Evolutionary conservation across 2,888 invertebrate genomes (phyloP).

Genomic region (Sicus ferrugineus): DNA sequence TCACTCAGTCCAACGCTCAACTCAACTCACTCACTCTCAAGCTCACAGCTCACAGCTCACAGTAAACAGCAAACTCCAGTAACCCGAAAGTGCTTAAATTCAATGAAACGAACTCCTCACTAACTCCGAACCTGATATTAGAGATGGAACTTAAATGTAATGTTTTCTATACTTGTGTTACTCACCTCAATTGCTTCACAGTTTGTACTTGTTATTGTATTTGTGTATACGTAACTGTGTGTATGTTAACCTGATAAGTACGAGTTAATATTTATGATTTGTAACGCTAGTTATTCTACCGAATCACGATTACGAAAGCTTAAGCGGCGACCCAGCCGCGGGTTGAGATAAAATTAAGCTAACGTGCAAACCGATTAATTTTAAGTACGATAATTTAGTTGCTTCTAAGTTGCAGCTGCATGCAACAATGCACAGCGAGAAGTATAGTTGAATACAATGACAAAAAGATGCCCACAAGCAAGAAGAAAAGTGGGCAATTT

Average conservation of each 20-base stretch:
- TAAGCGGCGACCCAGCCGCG: constrained; percentile 8
- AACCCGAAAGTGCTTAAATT: constrained; percentile 21
- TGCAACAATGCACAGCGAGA: background rate
- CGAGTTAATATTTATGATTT: constrained; percentile 11
- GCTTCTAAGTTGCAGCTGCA: background rate
- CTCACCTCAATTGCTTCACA: constrained; percentile 23
- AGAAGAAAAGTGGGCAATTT: background rate
- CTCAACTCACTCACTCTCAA: constrained; percentile 24
- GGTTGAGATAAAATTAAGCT: constrained; percentile 7
- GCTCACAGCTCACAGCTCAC: no score
- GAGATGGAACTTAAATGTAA: constrained; percentile 21
- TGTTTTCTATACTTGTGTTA: constrained; percentile 19
- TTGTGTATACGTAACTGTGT: constrained; percentile 22
- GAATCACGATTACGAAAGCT: constrained; percentile 9
- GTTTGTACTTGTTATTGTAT: constrained; percentile 21
- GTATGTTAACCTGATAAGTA: constrained; percentile 27
- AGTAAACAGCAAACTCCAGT: constrained; percentile 12
- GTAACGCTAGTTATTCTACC: constrained; percentile 21
- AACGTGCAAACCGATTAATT: background rate
- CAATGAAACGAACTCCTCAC: constrained; percentile 21
- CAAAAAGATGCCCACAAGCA: no score
- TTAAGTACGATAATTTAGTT: background rate
- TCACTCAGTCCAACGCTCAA: constrained; percentile 26
- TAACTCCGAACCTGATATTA: constrained; percentile 14
- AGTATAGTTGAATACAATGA: no score